These are phyloP conservation scores for Vespertilio murinus DNA, from an alignment of 2,797 vertebrate species.

Conservation along the genomic window DNA sequence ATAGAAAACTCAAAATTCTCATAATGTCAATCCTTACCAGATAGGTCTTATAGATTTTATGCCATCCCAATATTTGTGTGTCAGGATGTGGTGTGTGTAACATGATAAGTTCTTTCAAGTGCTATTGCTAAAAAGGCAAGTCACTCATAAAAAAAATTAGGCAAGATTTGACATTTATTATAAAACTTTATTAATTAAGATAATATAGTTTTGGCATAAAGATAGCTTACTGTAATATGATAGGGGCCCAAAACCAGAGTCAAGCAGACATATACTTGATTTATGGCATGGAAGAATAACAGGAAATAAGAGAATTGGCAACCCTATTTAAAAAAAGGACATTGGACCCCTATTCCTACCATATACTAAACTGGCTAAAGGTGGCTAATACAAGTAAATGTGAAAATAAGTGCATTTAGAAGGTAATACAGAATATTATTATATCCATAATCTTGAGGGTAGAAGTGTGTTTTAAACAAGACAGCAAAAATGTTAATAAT, in stretches of 20 bases:
- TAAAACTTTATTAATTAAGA: neutral
- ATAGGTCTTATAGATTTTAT: neutral
- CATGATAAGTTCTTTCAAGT: neutral
- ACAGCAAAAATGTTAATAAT: neutral
- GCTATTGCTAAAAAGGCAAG: neutral
- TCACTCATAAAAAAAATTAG: neutral
- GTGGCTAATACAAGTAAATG: neutral
- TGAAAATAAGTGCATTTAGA: neutral
- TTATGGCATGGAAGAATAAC: neutral
- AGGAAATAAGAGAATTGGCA: neutral
- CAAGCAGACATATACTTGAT: neutral
- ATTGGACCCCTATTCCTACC: neutral
- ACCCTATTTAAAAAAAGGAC: neutral
- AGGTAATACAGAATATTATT: neutral
- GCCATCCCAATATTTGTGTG: neutral
- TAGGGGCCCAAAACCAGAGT: neutral
- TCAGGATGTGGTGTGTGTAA: neutral
- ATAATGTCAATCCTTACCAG: neutral
- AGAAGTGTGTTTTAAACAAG: neutral
- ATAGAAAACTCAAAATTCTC: neutral
- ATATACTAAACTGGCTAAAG: neutral
- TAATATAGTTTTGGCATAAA: neutral
- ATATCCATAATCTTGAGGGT: neutral
- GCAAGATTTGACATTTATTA: neutral
- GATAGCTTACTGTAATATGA: neutral